Percentiles rank a stretch among this genome's conserved stretches.
Conservation (phyloP, 2,888 invertebrate species). For the Artemia sp. region DNA sequence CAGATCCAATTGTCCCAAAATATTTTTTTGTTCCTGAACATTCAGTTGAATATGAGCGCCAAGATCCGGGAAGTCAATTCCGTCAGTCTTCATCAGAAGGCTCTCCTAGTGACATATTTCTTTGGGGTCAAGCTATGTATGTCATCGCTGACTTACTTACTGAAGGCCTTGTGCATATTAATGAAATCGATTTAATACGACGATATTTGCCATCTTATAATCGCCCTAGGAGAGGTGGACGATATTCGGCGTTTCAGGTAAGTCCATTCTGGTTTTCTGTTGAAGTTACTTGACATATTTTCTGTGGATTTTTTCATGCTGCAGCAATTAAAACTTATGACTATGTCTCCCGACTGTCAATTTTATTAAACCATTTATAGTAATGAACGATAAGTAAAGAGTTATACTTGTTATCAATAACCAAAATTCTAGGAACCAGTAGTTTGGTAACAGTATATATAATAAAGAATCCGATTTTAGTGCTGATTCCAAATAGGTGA, state of each 20-base stretch:
- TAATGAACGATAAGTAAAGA: too few relatives aligned
- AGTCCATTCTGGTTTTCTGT: constrained; percentile 23
- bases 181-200: constrained; percentile 86
- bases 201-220: constrained; percentile 90
- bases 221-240: constrained; percentile 69
- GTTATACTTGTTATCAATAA: too few relatives aligned
- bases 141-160: constrained; percentile 81
- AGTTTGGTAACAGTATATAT: too few relatives aligned
- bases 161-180: constrained; percentile 70
- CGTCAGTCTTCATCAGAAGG: constrained; percentile 46
- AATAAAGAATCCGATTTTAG: too few relatives aligned
- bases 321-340: too few relatives aligned
- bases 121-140: constrained; percentile 94
- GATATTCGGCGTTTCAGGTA: constrained; percentile 97
- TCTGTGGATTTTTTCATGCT: neutral
- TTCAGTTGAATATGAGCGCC: constrained; percentile 50
- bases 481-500: too few relatives aligned
- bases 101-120: constrained; percentile 42
- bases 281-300: neutral
- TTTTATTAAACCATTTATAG: too few relatives aligned
- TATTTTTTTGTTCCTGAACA: constrained; percentile 70
- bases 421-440: too few relatives aligned
- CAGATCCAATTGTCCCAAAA: constrained; percentile 83
- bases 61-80: constrained; percentile 47
- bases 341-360: too few relatives aligned